A percentile compares a stretch with the other conserved stretches of the same genome.
Conservation (phyloP, 2,888 invertebrate genomes). For the Cerastis leucographa region DNA sequence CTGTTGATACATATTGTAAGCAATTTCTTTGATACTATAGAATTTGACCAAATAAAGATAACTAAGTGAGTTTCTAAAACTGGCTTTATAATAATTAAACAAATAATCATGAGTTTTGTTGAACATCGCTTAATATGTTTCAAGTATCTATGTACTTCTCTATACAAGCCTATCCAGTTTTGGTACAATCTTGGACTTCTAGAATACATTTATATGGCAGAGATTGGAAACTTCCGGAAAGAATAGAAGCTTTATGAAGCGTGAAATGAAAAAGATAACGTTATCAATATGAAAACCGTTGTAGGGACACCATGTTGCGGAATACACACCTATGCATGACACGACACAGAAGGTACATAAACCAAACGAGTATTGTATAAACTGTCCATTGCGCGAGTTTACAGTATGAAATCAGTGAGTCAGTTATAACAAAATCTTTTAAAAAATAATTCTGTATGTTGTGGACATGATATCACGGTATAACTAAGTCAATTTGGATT, state of each 20-base stretch:
- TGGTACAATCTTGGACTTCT: conserved; percentile 32
- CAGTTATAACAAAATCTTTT: background rate
- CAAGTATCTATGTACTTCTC: background rate
- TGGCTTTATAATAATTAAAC: background rate
- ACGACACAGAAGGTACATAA: background rate
- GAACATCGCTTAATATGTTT: background rate
- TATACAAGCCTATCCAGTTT: conserved; percentile 28
- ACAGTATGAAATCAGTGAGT: background rate
- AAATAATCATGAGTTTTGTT: background rate
- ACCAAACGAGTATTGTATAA: background rate
- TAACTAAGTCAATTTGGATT: background rate
- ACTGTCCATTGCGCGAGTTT: background rate
- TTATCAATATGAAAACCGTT: conserved; percentile 54
- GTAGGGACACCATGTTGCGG: conserved; percentile 8
- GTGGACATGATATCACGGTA: background rate
- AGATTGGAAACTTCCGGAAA: conserved; percentile 55
- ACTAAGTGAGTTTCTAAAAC: background rate
- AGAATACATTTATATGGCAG: conserved; percentile 59
- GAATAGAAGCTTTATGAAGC: conserved; percentile 57
- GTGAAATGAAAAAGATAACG: conserved; percentile 58
- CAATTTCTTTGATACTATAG: too few relatives aligned
- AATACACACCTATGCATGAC: conserved; percentile 1
- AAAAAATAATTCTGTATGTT: background rate
- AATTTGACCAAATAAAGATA: background rate
- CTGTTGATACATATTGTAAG: background rate